Evolutionary conservation across 2,113 vertebrate genomes (phyloP).

Genomic region (Symphodus melops): DNA sequence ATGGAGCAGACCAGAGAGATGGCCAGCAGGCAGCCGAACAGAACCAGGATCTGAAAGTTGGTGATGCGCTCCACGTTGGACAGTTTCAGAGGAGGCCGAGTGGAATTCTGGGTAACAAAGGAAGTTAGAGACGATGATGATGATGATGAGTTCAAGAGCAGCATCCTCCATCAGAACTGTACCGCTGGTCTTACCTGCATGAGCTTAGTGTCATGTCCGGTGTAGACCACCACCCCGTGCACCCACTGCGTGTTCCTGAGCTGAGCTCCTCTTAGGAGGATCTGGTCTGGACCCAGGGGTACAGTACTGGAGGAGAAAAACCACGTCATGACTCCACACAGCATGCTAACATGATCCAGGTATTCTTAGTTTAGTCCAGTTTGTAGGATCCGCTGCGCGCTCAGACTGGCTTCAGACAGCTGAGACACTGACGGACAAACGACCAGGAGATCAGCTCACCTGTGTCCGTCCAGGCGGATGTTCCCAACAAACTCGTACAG

Average conservation of each 20-base stretch:
- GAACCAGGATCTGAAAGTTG: slow-evolving; percentile 96
- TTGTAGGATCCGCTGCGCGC: no score
- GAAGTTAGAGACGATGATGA: slow-evolving; percentile 10
- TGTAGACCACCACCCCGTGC: slow-evolving; percentile 97
- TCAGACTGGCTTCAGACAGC: no score
- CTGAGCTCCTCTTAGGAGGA: slow-evolving; percentile 96
- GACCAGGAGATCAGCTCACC: slow-evolving; percentile 78
- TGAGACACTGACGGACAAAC: background rate
- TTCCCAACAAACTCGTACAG: slow-evolving; percentile 99
- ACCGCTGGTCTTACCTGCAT: slow-evolving; percentile 89
- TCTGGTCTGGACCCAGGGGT: slow-evolving; percentile 95
- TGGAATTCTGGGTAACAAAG: slow-evolving; percentile 90
- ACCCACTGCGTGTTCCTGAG: slow-evolving; percentile 98
- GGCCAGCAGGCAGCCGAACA: slow-evolving; percentile 96
- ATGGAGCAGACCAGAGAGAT: slow-evolving; percentile 97
- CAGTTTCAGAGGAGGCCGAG: slow-evolving; percentile 95
- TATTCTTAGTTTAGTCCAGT: no score
- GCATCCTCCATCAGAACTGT: no score
- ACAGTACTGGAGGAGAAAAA: slow-evolving; percentile 84
- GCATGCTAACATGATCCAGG: background rate
- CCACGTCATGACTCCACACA: background rate
- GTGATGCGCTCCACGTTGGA: slow-evolving; percentile 98
- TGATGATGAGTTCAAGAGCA: background rate
- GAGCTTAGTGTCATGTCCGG: slow-evolving; percentile 98
- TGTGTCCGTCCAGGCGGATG: slow-evolving; percentile 91